Conservation (phyloP, 2,888 invertebrate genomes). For the Cerastoderma edule region DNA sequence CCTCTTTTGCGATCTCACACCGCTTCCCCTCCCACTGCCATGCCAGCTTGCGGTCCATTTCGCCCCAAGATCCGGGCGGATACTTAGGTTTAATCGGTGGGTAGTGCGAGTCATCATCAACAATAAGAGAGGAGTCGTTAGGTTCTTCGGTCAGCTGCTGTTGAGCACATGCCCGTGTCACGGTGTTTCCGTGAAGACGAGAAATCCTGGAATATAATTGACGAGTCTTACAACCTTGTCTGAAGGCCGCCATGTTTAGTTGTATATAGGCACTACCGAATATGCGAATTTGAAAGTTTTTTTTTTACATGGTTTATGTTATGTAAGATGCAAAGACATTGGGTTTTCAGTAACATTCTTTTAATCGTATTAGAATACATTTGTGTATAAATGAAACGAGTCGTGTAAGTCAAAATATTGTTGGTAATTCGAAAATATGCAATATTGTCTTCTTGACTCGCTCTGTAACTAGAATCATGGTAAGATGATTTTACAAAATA, state of each 20-base stretch:
- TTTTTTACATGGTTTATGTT: too few species aligned
- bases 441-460: too few species aligned
- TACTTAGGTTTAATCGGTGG: constrained; percentile 78
- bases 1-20: constrained; percentile 57
- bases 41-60: constrained; percentile 67
- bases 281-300: too few species aligned
- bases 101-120: constrained; percentile 66
- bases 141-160: not conserved
- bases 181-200: not conserved
- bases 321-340: too few species aligned
- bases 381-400: too few species aligned
- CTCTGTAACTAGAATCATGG: not conserved
- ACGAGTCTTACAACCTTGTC: not conserved
- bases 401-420: too few species aligned
- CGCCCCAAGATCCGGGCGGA: constrained; percentile 76
- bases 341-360: too few species aligned
- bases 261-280: too few species aligned
- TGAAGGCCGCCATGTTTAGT: constrained; percentile 13
- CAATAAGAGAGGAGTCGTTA: not conserved
- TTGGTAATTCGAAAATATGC: too few species aligned
- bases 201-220: not conserved
- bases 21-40: constrained; percentile 74
- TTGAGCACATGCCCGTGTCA: constrained; percentile 1
- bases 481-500: constrained; percentile 5
- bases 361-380: too few species aligned